These are phyloP conservation scores for Tiphia femorata DNA, from an alignment of 2,888 invertebrate genomes.

Conservation along the genomic window DNA sequence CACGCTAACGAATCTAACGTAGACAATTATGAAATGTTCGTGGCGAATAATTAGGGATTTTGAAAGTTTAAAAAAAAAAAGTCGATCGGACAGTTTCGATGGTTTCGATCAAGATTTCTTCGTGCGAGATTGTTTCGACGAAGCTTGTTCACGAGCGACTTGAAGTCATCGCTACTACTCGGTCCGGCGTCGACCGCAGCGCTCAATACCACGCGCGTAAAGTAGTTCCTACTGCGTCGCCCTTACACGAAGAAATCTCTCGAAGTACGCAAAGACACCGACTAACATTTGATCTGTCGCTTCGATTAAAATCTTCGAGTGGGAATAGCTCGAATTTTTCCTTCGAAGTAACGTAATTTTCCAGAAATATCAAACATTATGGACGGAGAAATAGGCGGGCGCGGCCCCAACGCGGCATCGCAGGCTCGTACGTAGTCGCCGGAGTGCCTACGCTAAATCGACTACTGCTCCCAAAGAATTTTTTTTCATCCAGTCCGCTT, in stretches of 20 bases:
- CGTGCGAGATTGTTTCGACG: constrained; percentile 8
- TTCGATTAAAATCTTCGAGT: constrained; percentile 1
- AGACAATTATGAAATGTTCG: too few species aligned
- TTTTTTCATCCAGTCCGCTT: neutral
- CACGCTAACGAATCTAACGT: too few species aligned
- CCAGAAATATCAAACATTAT: constrained; percentile 53
- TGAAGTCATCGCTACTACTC: constrained; percentile 22
- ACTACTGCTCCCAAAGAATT: neutral
- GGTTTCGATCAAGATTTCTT: neutral
- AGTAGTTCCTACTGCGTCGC: constrained; percentile 30
- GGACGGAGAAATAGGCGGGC: constrained; percentile 52
- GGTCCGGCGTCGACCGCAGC: constrained; percentile 29
- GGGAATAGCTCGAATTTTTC: constrained; percentile 5
- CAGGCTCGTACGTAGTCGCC: constrained; percentile 17
- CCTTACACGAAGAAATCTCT: constrained; percentile 39
- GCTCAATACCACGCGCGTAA: constrained; percentile 31
- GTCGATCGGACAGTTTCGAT: too few species aligned
- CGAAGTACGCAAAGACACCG: constrained; percentile 61
- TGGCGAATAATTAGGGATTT: too few species aligned
- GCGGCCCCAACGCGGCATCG: constrained; percentile 37
- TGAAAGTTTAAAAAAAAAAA: too few species aligned
- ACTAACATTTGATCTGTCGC: constrained; percentile 6
- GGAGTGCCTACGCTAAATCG: neutral
- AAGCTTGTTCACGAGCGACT: constrained; percentile 14
- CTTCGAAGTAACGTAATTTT: constrained; percentile 36